Base-by-base conservation (phyloP, 2,797 vertebrate species). In the Sebastes minor region DNA sequence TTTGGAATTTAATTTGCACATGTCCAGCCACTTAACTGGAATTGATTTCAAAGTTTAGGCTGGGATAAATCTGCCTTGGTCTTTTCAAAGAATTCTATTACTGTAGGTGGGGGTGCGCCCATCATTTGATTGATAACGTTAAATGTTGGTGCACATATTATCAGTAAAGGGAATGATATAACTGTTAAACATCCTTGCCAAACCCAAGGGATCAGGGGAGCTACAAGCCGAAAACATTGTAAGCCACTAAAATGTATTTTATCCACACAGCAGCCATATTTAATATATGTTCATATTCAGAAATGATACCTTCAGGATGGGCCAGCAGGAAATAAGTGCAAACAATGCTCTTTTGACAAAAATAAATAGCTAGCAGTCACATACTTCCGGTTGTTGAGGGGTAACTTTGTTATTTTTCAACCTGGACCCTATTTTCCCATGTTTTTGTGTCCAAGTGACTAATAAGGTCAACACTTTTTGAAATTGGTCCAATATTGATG, bases 1-100 rank as follows among this genome's bases (percentile, higher is more conserved):
- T 76, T 38, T 80, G 67, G 60, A 49, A 71, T 73, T 70, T 53
- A 20, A 28, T 66, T 80, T 42, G 38, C 38, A 42, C 38, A 71
- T 30, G 22, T 70, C 9, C 11, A 68, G 60, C 3, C 33, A 32
- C 6, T 66, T 27, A 22, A 65, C 11, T 35, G 27, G 62, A 35
- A 4, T 35, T 35, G 33, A 35, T 35, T 35, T 35, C 13, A 66
- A 49, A 10, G n/a, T 22, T 46, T 9, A 10, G 25, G 22, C 6
- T 32, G 14, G 16, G 5, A n/a, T 14, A 23, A 23, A 49, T 25
- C 14, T 25, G 14, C 27, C 61, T 10, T 23, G 4, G 11, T 49
- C n/a, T 33, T 33, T 59, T 20, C 4, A 77, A 70, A n/a, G 10
- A 64, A 8, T 49, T 33, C 2, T 27, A 2, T 27, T 52, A 7